Conservation (phyloP, 1,140 invertebrate genomes). For the Bombyx mori region DNA sequence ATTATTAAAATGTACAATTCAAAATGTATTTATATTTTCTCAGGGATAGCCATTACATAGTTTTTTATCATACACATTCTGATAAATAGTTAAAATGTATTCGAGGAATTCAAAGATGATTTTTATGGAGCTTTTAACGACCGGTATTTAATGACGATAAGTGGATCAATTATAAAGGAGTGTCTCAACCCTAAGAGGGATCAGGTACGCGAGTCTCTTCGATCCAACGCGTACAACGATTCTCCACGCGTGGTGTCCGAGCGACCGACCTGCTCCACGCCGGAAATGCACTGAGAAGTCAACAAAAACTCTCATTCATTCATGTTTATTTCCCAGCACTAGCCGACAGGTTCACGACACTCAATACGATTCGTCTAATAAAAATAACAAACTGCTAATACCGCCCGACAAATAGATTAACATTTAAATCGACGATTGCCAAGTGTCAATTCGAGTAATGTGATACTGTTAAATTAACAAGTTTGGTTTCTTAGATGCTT, state of each 20-base stretch:
- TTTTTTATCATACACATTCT: no score
- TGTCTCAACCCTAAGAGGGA: no score
- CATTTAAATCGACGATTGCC: slow-evolving; percentile 1
- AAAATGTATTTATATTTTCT: no score
- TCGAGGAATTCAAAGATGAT: no score
- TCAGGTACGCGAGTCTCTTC: slow-evolving; percentile 7
- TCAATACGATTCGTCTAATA: slow-evolving; percentile 23
- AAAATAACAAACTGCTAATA: slow-evolving; percentile 5
- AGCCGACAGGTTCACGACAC: slow-evolving; percentile 43
- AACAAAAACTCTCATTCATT: slow-evolving; percentile 66
- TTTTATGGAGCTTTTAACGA: no score
- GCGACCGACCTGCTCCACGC: slow-evolving; percentile 37
- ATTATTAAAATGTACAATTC: no score
- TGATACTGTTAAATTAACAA: no score
- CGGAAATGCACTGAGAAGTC: slow-evolving; percentile 62
- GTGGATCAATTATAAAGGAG: neutral
- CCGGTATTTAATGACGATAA: neutral
- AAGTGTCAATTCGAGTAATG: neutral
- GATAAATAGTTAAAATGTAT: no score
- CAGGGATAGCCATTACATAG: no score
- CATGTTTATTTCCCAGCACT: slow-evolving; percentile 49
- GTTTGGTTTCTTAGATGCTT: no score
- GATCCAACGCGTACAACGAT: slow-evolving; percentile 61
- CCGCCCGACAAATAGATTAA: neutral
- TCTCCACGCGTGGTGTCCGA: slow-evolving; percentile 56